Evolutionary conservation across 2,797 vertebrate genomes (phyloP).

Genomic region (Micromesistius poutassou): DNA sequence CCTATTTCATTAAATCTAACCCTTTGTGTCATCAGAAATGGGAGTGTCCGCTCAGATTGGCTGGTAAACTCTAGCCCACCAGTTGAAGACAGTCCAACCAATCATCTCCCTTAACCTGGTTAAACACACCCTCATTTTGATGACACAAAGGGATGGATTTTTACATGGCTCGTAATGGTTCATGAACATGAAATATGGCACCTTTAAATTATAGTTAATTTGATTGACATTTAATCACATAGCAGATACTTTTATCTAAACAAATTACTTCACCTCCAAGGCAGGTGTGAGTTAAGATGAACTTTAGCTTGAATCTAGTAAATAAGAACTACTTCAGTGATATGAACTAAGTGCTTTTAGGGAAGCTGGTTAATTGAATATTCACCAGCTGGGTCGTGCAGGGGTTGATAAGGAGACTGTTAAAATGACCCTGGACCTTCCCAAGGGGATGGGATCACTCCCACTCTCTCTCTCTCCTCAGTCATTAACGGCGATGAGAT

Average conservation of each 20-base stretch:
- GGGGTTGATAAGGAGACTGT: too few species aligned
- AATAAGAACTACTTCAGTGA: neutral
- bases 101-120: neutral
- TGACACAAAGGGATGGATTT: neutral
- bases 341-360: neutral
- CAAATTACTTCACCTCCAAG: neutral
- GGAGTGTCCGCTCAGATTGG: neutral
- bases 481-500: neutral
- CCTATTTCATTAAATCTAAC: neutral
- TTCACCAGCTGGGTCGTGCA: neutral
- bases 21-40: neutral
- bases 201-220: neutral
- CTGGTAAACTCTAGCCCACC: neutral
- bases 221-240: neutral
- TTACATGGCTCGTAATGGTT: neutral
- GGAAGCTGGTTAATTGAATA: constrained; percentile 7
- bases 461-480: neutral
- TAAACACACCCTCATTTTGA: neutral
- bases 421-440: neutral
- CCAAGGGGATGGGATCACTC: neutral
- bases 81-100: neutral
- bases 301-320: neutral
- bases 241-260: neutral
- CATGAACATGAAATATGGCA: neutral
- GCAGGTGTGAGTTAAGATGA: neutral